A percentile compares a stretch with the other conserved stretches of the same genome.
These are phyloP conservation scores for Bathynomus jamesi DNA, from an alignment of 1,140 invertebrate species.

Conservation along the genomic window DNA sequence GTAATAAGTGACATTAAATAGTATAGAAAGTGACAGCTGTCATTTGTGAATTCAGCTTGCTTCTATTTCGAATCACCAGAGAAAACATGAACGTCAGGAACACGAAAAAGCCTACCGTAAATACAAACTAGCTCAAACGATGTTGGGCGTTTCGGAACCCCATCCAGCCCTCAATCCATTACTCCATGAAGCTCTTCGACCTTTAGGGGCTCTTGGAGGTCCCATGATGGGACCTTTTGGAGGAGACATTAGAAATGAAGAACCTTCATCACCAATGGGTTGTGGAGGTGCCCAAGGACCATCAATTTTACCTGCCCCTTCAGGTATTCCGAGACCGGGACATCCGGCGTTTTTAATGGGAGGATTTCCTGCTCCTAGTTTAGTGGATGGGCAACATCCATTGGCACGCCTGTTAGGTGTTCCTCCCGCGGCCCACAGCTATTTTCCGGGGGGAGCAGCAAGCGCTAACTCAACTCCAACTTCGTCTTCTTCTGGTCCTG, in stretches of 20 bases:
- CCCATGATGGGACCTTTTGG: slow-evolving; percentile 17
- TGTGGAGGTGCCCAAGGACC: background rate
- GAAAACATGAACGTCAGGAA: slow-evolving; percentile 90
- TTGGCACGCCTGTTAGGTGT: slow-evolving; percentile 27
- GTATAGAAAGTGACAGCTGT: background rate
- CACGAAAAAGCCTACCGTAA: slow-evolving; percentile 73
- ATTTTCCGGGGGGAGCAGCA: slow-evolving; percentile 27
- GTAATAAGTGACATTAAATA: background rate
- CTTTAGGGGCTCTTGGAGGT: slow-evolving; percentile 19
- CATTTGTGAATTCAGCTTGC: background rate
- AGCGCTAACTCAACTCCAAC: slow-evolving; percentile 26
- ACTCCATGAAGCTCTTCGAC: slow-evolving; percentile 31
- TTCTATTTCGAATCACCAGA: slow-evolving; percentile 38
- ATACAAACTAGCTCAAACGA: slow-evolving; percentile 57
- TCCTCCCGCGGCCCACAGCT: slow-evolving; percentile 22
- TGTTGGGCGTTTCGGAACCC: slow-evolving; percentile 40
- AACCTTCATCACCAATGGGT: slow-evolving; percentile 25
- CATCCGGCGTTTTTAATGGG: slow-evolving; percentile 27
- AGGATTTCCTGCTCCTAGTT: slow-evolving; percentile 22
- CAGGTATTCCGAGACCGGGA: slow-evolving; percentile 15
- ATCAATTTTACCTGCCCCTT: slow-evolving; percentile 5
- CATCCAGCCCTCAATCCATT: slow-evolving; percentile 27
- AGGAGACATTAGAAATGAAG: slow-evolving; percentile 28
- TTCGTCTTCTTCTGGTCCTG: slow-evolving; percentile 31
- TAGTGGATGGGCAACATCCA: slow-evolving; percentile 28